phyloP scores from a whole-genome alignment of 1,140 invertebrate genomes.

The Dolichoris vasculosae region DNA sequence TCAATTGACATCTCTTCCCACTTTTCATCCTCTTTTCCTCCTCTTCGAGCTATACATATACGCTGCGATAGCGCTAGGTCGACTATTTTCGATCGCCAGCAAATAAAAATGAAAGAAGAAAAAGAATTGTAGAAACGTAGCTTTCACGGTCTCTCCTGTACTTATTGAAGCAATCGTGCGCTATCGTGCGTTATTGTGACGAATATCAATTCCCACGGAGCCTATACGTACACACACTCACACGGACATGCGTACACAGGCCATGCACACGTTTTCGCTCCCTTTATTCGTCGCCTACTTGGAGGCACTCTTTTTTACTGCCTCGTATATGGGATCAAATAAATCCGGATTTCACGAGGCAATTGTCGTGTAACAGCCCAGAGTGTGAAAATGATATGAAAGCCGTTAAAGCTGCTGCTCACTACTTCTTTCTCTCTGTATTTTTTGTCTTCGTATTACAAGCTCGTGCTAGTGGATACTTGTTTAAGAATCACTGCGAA shows the following conservation, averaged over 20 bases:
- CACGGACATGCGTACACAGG: neutral
- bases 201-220: conserved; percentile 3
- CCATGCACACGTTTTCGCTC: neutral
- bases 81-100: neutral
- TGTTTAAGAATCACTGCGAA: neutral
- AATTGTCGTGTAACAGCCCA: conserved; percentile 28
- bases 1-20: neutral
- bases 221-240: neutral
- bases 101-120: neutral
- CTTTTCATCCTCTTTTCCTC: neutral
- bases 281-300: conserved; percentile 1
- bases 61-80: neutral
- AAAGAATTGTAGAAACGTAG: neutral
- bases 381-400: conserved; percentile 42
- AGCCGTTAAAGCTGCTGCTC: conserved; percentile 11
- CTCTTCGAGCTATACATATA: neutral
- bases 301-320: conserved; percentile 24
- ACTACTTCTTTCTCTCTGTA: neutral
- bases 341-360: conserved; percentile 50
- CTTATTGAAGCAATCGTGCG: neutral
- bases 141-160: neutral
- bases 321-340: conserved; percentile 31
- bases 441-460: neutral
- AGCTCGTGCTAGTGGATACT: neutral
- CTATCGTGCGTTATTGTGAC: conserved; percentile 4